These are phyloP conservation scores for Squalus acanthias DNA, from an alignment of 2,797 vertebrate genomes.

Conservation along the genomic window DNA sequence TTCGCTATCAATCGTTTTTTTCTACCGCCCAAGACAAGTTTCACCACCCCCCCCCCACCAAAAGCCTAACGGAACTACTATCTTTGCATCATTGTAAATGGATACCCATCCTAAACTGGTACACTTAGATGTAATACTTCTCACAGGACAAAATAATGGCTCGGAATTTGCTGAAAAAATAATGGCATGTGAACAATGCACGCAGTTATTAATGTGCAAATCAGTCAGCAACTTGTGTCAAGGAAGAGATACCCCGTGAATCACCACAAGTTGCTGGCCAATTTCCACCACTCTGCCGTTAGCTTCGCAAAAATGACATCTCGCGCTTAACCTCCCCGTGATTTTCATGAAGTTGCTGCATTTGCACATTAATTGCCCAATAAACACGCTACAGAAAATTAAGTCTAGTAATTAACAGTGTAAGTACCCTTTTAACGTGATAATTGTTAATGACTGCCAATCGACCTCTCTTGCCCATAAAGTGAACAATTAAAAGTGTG, in stretches of 20 bases:
- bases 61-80: not conserved
- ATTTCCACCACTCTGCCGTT: not conserved
- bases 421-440: not conserved
- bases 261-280: not conserved
- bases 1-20: too few relatives aligned
- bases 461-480: not conserved
- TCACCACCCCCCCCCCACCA: not conserved
- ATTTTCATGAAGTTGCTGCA: not conserved
- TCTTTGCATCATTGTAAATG: not conserved
- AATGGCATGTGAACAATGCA: too few relatives aligned
- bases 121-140: not conserved
- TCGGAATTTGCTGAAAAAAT: too few relatives aligned
- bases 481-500: not conserved
- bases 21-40: not conserved
- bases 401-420: not conserved
- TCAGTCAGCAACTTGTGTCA: too few relatives aligned
- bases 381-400: not conserved
- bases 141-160: not conserved
- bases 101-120: not conserved
- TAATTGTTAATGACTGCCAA: not conserved
- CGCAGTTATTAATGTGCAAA: too few relatives aligned
- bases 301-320: not conserved
- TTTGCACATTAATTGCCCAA: not conserved
- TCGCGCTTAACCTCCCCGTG: not conserved
- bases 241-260: too few relatives aligned